A percentile compares a stretch with the other conserved stretches of the same genome.
Evolutionary conservation across 2,888 invertebrate genomes (phyloP).

Genomic region (Psylliodes chrysocephalus): DNA sequence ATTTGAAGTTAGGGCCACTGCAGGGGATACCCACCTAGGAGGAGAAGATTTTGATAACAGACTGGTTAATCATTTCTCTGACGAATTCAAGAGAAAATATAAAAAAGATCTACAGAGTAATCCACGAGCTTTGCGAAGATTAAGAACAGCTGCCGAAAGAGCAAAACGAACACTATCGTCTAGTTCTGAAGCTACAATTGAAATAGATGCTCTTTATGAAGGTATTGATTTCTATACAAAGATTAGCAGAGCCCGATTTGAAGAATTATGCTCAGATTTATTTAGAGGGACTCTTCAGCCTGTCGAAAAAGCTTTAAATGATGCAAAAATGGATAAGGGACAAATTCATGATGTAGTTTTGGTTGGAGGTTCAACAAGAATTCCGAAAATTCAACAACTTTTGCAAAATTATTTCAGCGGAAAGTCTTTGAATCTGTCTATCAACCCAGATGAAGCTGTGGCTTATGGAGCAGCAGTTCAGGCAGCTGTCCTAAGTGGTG

Average conservation of each 20-base stretch:
- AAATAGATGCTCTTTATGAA: conserved; percentile 80
- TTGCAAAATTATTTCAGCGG: conserved; percentile 81
- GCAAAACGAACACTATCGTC: conserved; percentile 84
- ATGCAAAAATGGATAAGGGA: conserved; percentile 79
- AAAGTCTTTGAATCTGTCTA: conserved; percentile 58
- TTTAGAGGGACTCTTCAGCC: conserved; percentile 75
- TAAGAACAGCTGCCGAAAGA: conserved; percentile 81
- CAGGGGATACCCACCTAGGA: conserved; percentile 86
- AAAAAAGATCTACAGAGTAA: conserved; percentile 72
- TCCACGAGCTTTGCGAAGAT: conserved; percentile 74
- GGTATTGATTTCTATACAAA: conserved; percentile 79
- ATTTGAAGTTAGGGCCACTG: conserved; percentile 85
- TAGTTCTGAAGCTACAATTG: conserved; percentile 79
- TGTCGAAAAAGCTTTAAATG: conserved; percentile 79
- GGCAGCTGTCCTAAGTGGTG: conserved; percentile 58
- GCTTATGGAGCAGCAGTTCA: conserved; percentile 61
- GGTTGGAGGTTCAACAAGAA: conserved; percentile 84
- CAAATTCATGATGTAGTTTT: conserved; percentile 82
- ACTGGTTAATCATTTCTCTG: conserved; percentile 69
- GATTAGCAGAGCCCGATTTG: conserved; percentile 79
- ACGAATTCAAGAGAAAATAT: conserved; percentile 78
- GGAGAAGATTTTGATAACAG: conserved; percentile 76
- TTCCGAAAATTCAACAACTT: conserved; percentile 80
- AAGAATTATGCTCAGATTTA: conserved; percentile 78
- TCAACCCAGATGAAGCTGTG: conserved; percentile 61